Percentiles rank a stretch among this genome's conserved stretches.
phyloP scores from a whole-genome alignment of 37 sponge, comb jelly and placozoan species.

The Aplysina aerophoba region DNA sequence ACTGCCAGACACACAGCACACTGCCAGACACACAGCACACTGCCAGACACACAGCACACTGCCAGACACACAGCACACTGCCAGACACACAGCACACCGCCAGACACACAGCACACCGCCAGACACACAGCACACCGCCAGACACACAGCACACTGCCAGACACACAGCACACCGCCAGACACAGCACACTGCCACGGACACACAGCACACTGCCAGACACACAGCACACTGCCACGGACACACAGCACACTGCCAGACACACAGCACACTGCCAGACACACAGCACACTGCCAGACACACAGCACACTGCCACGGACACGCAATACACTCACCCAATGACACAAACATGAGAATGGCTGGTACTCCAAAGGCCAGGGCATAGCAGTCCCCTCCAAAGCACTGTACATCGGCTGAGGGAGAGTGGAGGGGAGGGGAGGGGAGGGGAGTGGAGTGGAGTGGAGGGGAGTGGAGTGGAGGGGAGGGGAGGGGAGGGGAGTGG shows the following conservation, averaged over 20 bases:
- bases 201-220: constrained; percentile 5
- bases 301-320: background rate
- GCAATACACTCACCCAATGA: constrained; percentile 54
- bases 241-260: too few relatives aligned
- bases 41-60: too few relatives aligned
- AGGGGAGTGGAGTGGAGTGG: too few relatives aligned
- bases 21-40: too few relatives aligned
- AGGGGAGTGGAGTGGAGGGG: background rate
- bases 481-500: background rate
- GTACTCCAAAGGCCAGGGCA: constrained; percentile 92
- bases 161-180: too few relatives aligned
- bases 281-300: too few relatives aligned
- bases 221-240: too few relatives aligned
- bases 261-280: background rate
- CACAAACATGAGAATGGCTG: constrained; percentile 89
- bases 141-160: background rate
- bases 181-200: too few relatives aligned
- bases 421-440: background rate
- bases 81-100: too few relatives aligned
- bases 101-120: too few relatives aligned
- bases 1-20: too few relatives aligned
- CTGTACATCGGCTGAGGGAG: constrained; percentile 59
- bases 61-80: background rate
- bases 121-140: background rate
- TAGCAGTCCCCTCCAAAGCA: constrained; percentile 90